These are phyloP conservation scores for Torymus aiolomorphi DNA, from an alignment of 2,888 invertebrate species.

Conservation along the genomic window DNA sequence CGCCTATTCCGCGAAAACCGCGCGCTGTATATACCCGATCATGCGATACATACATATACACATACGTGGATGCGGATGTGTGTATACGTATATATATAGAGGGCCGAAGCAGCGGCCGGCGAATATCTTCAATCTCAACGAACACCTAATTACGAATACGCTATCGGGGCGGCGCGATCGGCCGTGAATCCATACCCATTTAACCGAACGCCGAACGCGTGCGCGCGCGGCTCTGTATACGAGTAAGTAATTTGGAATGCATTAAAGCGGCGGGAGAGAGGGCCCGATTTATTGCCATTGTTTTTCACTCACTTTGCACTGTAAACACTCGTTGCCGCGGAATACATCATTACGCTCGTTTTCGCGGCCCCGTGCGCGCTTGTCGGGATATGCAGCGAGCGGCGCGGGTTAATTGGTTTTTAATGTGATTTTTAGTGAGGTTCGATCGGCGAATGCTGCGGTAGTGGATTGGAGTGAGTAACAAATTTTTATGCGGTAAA, in stretches of 20 bases:
- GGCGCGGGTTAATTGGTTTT: too few species aligned
- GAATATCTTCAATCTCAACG: conserved; percentile 54
- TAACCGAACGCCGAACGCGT: conserved; percentile 15
- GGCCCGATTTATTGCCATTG: conserved; percentile 46
- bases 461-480: too few species aligned
- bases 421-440: too few species aligned
- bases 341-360: conserved; percentile 36
- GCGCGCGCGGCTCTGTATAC: neutral
- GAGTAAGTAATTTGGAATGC: neutral
- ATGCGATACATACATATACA: conserved; percentile 3
- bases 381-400: too few species aligned
- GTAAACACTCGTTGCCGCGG: neutral
- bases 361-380: neutral
- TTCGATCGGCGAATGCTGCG: too few species aligned
- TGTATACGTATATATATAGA: neutral
- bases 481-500: too few species aligned
- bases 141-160: conserved; percentile 56
- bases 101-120: conserved; percentile 7
- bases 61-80: too few species aligned
- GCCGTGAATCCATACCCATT: conserved; percentile 53
- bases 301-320: conserved; percentile 54
- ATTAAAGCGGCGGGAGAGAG: neutral
- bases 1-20: conserved; percentile 31
- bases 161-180: conserved; percentile 54
- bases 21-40: neutral